Evolutionary conservation across 2,797 vertebrate genomes (phyloP), one percentile per base, ranked within the genome.

Genomic region (Orestias chungarensis): DNA sequence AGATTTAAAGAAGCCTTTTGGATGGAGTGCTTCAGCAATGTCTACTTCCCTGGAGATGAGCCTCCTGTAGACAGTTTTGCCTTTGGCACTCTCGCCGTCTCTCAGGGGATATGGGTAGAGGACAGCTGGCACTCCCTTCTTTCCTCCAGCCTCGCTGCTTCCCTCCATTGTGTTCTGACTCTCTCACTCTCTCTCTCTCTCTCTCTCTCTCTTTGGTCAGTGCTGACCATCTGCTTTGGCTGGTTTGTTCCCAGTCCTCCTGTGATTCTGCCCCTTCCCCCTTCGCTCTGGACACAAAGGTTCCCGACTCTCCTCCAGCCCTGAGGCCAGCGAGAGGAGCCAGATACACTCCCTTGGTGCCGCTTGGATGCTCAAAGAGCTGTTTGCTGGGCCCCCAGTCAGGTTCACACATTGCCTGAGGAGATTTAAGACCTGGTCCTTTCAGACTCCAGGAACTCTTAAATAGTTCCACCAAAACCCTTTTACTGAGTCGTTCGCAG

Each of bases 171-270:
- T 81, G 61, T 11, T 23, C 71, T 42, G 50, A 25, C 68, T 44
- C 86, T 80, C 84, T 82, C 66, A 38, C 87, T 81, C 85, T 82
- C 83, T 81, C 85, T 87, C n/a, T n/a, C n/a, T n/a, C 68, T 44
- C 86, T 80, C 84, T 82, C 66, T 40, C 87, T 81, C 85, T 82
- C 83, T 81, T 84, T 87, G 91, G 89, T 91, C 92, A 91, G 82
- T 81, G 79, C 62, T 89, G 89, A 92, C 93, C 94, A 95, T 95
- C 93, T 93, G 93, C 90, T 85, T 86, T 64, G 59, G 78, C 59
- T 65, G 61, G 74, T 78, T 78, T 82, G 64, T 73, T 78, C 54
- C 57, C 47, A 6, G 42, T 57, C 75, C 73, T 46, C 54, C 0
- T 6, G 73, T 75, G 76, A 66, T 14, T 57, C 79, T 67, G 69